Evolutionary conservation across 2,888 invertebrate species (phyloP).

Genomic region (Pheosia tremula): DNA sequence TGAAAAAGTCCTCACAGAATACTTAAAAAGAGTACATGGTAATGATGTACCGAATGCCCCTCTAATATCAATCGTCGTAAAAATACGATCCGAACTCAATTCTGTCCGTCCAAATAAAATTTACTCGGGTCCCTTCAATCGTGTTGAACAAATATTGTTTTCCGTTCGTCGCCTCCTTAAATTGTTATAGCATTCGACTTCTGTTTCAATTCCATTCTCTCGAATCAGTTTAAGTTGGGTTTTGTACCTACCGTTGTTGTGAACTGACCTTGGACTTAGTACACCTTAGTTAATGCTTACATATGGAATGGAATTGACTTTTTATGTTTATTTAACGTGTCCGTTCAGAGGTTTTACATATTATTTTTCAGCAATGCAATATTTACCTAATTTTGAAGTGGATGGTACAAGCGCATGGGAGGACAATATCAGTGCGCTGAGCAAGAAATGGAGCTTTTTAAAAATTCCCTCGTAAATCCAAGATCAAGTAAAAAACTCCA

Average conservation of each 20-base stretch:
- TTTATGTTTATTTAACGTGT: background rate
- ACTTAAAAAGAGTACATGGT: no score
- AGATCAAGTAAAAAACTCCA: no score
- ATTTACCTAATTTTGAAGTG: no score
- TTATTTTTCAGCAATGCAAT: no score
- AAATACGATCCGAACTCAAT: background rate
- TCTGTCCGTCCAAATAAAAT: background rate
- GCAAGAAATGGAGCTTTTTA: no score
- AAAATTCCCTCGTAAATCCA: no score
- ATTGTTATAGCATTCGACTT: conserved; percentile 8
- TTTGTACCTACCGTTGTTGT: background rate
- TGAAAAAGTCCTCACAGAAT: no score
- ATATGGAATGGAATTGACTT: background rate
- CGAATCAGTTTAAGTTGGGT: background rate
- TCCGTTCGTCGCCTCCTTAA: conserved; percentile 13
- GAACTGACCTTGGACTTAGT: background rate
- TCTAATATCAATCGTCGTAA: background rate
- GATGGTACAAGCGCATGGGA: no score
- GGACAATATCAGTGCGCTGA: no score
- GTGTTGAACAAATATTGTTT: conserved; percentile 31
- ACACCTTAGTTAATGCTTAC: background rate
- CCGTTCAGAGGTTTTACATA: background rate
- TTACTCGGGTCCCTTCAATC: conserved; percentile 23
- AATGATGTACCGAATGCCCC: no score
- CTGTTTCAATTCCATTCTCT: conserved; percentile 1